Evolutionary conservation across 1,140 invertebrate species (phyloP), one percentile per base, ranked within the genome.

Genomic region (Brachionus asplanchnoidis): DNA sequence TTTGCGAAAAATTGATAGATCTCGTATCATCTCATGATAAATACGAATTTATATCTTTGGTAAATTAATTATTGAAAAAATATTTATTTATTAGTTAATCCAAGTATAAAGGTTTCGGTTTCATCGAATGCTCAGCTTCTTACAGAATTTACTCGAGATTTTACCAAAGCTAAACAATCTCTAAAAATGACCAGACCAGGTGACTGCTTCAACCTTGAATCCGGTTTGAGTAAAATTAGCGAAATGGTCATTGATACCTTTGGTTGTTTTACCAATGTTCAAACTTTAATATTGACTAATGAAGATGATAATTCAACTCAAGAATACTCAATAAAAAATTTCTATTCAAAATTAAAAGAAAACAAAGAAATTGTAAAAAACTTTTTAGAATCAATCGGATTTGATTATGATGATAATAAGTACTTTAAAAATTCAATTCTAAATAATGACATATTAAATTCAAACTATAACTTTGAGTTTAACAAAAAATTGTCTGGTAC

Each of bases 1-100:
- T 60, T 65, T 26, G 20, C 28, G 17, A 60, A 20, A 82, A 82
- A 28, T 14, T 60, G 65, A 20, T 82, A 9, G 79, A 82, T 20
- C 6, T 65, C 14, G 9, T 65, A 44, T 26, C 20, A 12, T 28
- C 26, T 36, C 36, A 3, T 17, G 65, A 82, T 36, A 20, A 60
- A 32, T 65, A 82, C 14, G 79, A 82, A 26, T 68, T 23, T n/a
- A 32, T 82, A 42, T 60, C 79, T 20, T 23, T 82, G 50, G 79
- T 82, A 60, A 44, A 20, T 66, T 28, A 50, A 77, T 26, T 3
- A 75, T 44, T 40, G 36, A 40, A n/a, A 70, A 70, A 32, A 40
- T 2, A 70, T 12, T 9, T 23, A 68, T 0, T 36, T 32, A 14
- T 23, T 17, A 36, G 60, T 28, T 66, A 26, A 23, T 11, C 20